Percentiles rank a stretch among this genome's conserved stretches.
phyloP scores from a whole-genome alignment of 2,113 vertebrate species.

The Psophia crepitans region DNA sequence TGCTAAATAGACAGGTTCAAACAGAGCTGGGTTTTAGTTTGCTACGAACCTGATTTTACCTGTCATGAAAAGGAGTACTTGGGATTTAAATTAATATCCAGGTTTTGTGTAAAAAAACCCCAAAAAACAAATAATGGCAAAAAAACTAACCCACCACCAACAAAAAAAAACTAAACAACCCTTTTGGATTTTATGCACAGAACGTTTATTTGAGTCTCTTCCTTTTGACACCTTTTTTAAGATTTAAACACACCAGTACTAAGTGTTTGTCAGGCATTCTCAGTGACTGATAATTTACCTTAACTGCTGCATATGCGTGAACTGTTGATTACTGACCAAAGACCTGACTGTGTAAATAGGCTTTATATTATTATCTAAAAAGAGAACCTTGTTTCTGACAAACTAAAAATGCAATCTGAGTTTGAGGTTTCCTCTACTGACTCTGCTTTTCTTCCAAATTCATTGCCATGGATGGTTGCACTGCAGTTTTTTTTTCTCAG shows the following conservation, averaged over 20 bases:
- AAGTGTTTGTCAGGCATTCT: background rate
- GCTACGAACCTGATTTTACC: background rate
- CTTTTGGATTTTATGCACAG: background rate
- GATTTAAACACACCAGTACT: background rate
- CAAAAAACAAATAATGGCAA: too few species aligned
- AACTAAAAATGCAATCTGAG: background rate
- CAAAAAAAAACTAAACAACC: too few species aligned
- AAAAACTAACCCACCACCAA: too few species aligned
- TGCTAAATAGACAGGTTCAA: background rate
- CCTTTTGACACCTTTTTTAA: background rate
- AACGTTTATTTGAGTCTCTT: background rate
- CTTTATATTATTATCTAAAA: background rate
- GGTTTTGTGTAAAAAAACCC: too few species aligned
- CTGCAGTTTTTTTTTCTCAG: background rate
- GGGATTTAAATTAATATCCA: background rate
- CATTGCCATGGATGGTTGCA: background rate
- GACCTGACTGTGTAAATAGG: background rate
- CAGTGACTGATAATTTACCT: background rate
- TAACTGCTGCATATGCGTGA: background rate
- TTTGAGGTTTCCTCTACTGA: background rate
- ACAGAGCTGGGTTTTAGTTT: background rate
- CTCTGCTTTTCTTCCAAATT: background rate
- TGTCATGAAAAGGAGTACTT: background rate
- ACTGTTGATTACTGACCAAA: background rate
- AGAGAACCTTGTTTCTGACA: background rate